Evolutionary conservation across 2,113 vertebrate species (phyloP), one percentile per base, ranked within the genome.

Genomic region (Oplegnathus fasciatus): DNA sequence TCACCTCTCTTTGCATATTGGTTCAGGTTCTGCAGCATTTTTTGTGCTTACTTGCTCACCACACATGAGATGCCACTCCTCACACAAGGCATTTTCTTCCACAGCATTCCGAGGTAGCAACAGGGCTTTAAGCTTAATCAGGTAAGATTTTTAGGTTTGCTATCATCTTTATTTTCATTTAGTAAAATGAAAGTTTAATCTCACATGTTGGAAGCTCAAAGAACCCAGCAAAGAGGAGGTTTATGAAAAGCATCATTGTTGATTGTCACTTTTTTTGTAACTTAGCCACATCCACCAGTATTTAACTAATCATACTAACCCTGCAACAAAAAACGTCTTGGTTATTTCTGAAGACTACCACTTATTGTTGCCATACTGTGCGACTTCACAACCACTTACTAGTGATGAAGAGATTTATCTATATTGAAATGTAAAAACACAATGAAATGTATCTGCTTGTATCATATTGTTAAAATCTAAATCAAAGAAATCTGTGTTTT

Each of bases 21-120:
- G 4, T 66, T 84, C 83, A 40, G 86, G 88, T 91, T 89, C 67
- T 40, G 62, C 88, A 77, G 50, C 66, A 91, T 91, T 70, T 37
- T 40, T 80, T 0, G 0, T 0, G 10, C 4, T 54, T 1, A 7
- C 13, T 8, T 32, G 7, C 32, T 22, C 18, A 71, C 18, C 14
- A 57, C 34, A 1, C 13, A 1, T 30, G 1, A 48, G 1, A 17
- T 34, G 57, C 54, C 90, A 44, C 75, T 68, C 58, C 68, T 71
- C 34, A 52, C 0, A 3, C 14, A 52, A 48, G 22, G 0, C 24
- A 7, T 54, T 28, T 42, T 75, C 26, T 37, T 13, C 30, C 34
- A 24, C 14, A 62, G 18, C 26, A 37, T 11, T 37, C 34, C 0
- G 13, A 30, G 22, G 68, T 24, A 40, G 15, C 37, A 76, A n/a